Percentiles rank a stretch among this genome's conserved stretches.
Conservation (phyloP, 2,888 invertebrate genomes). For the Cantharis rustica region DNA sequence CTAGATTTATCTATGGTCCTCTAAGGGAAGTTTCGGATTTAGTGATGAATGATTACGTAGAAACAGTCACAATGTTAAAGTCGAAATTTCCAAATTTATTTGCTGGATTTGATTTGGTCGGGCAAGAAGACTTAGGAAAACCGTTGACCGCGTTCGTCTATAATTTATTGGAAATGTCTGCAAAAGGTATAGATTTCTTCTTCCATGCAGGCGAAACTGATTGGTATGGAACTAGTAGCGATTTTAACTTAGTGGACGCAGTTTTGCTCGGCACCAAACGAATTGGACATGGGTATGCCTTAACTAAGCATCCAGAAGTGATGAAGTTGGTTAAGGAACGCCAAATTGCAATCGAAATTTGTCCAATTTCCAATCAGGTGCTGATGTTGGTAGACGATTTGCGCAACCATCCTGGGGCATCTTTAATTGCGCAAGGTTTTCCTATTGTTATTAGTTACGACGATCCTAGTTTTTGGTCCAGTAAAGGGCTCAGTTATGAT, state of each 20-base stretch:
- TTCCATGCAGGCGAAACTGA: conserved; percentile 71
- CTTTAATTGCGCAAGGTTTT: conserved; percentile 66
- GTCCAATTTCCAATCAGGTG: conserved; percentile 77
- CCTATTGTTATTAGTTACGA: conserved; percentile 78
- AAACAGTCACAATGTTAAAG: conserved; percentile 47
- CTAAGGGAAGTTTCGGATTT: conserved; percentile 51
- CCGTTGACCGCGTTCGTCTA: conserved; percentile 67
- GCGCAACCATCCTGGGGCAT: conserved; percentile 74
- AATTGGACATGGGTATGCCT: conserved; percentile 78
- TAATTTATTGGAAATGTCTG: conserved; percentile 57
- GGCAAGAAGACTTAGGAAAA: conserved; percentile 74
- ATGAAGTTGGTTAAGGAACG: conserved; percentile 61
- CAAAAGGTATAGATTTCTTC: conserved; percentile 41
- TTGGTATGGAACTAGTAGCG: conserved; percentile 69
- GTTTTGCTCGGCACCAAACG: conserved; percentile 73
- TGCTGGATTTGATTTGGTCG: conserved; percentile 82
- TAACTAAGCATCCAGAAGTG: conserved; percentile 72
- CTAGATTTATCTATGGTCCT: conserved; percentile 67
- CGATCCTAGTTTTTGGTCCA: conserved; percentile 77
- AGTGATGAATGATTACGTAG: conserved; percentile 42
- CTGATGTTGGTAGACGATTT: conserved; percentile 71
- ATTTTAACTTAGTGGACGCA: conserved; percentile 78
- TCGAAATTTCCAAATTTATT: conserved; percentile 65
- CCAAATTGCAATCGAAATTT: conserved; percentile 74
- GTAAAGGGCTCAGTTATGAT: conserved; percentile 73